These are phyloP conservation scores for Symphodus melops DNA, from an alignment of 2,113 vertebrate genomes.

Conservation along the genomic window DNA sequence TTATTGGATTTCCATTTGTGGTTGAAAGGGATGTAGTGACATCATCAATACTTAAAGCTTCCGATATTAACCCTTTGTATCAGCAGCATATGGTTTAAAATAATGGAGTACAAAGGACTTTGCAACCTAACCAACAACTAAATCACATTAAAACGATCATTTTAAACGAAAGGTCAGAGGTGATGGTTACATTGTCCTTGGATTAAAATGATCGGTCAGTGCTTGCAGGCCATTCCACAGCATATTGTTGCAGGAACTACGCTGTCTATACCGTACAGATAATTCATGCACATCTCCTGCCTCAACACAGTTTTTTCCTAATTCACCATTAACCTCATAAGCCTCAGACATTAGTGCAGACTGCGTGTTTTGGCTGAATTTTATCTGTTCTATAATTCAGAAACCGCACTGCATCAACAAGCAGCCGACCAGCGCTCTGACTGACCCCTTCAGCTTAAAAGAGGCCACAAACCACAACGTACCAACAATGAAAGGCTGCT, in stretches of 20 bases:
- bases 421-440: conserved; percentile 21
- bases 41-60: too few relatives aligned
- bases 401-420: conserved; percentile 46
- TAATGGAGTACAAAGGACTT: too few relatives aligned
- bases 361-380: conserved; percentile 42
- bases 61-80: too few relatives aligned
- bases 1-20: too few relatives aligned
- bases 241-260: background rate
- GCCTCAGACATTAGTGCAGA: conserved; percentile 24
- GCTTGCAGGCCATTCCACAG: background rate
- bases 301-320: conserved; percentile 11
- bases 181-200: too few relatives aligned
- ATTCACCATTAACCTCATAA: conserved; percentile 40
- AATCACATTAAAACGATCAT: too few relatives aligned
- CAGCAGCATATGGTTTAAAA: too few relatives aligned
- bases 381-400: conserved; percentile 24
- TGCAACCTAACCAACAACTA: too few relatives aligned
- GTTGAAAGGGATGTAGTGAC: too few relatives aligned
- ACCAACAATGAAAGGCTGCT: conserved; percentile 36
- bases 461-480: conserved; percentile 47
- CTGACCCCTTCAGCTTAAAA: conserved; percentile 44
- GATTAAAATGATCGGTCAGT: background rate
- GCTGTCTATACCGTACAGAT: background rate
- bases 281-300: conserved; percentile 8
- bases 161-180: too few relatives aligned